Conservation (phyloP, 2,797 vertebrate species). For the Heliangelus exortis region DNA sequence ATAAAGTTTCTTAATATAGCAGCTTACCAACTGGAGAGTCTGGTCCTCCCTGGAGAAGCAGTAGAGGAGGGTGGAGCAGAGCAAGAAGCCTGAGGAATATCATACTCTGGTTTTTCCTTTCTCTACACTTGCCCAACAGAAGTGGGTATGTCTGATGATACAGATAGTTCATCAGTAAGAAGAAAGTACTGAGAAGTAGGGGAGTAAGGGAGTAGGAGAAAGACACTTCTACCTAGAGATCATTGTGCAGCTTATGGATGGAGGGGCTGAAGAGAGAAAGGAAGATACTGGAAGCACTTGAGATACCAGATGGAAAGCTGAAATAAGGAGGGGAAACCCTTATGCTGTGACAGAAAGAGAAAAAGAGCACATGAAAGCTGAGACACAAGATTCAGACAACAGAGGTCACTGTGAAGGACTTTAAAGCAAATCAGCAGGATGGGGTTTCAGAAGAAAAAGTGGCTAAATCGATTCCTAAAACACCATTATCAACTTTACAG, state of each 20-base stretch:
- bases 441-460: not conserved
- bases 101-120: not conserved
- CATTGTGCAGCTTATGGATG: not conserved
- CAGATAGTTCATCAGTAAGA: not conserved
- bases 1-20: slow-evolving; percentile 24
- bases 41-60: slow-evolving; percentile 5
- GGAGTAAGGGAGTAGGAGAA: not conserved
- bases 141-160: not conserved
- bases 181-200: not conserved
- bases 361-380: accelerated
- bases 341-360: not conserved
- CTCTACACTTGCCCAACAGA: not conserved
- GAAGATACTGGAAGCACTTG: not conserved
- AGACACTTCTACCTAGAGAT: not conserved
- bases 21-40: slow-evolving; percentile 21
- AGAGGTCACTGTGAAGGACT: not conserved
- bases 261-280: not conserved
- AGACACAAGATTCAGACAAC: not conserved
- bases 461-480: not conserved
- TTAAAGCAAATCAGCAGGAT: not conserved
- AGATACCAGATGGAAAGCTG: not conserved
- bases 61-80: not conserved
- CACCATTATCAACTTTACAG: not conserved
- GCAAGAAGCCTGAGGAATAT: not conserved
- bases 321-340: not conserved